phyloP scores from a whole-genome alignment of 2,888 invertebrate species.

The Caenorhabditis drosophilae region DNA sequence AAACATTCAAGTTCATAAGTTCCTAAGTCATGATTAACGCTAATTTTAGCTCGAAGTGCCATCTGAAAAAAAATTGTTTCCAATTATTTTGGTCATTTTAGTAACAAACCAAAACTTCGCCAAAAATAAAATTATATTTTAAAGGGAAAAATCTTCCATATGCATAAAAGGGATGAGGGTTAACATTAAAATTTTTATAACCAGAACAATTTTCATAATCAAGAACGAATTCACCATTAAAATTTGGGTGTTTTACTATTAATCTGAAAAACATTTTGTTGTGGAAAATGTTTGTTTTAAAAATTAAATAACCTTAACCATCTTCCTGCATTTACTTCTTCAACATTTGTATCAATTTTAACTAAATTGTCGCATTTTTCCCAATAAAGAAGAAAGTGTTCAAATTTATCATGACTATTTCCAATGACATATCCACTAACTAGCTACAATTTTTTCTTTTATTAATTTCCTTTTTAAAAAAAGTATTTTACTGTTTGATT shows the following conservation, averaged over 20 bases:
- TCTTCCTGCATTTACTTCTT: background rate
- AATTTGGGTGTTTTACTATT: background rate
- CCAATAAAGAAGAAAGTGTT: conserved; percentile 1
- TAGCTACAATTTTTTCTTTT: too few species aligned
- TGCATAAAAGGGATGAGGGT: background rate
- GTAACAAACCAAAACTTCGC: conserved; percentile 23
- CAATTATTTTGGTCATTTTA: background rate
- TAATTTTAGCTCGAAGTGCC: conserved; percentile 5
- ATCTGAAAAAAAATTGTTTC: conserved; percentile 10
- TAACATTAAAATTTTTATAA: conserved; percentile 1
- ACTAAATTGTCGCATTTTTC: background rate
- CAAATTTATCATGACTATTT: background rate
- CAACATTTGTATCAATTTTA: background rate
- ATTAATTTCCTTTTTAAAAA: too few species aligned
- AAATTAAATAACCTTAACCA: conserved; percentile 1
- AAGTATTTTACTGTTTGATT: too few species aligned
- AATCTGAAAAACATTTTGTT: background rate
- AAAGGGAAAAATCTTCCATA: conserved; percentile 13
- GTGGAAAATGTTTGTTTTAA: background rate
- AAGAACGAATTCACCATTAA: conserved; percentile 7
- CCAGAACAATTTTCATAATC: conserved; percentile 10
- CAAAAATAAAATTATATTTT: conserved; percentile 1
- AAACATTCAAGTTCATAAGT: conserved; percentile 1
- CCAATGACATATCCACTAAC: background rate
- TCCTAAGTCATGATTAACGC: background rate